Percentiles rank a stretch among this genome's conserved stretches.
These are phyloP conservation scores for Synergus gifuensis DNA, from an alignment of 2,888 invertebrate genomes.

Conservation along the genomic window DNA sequence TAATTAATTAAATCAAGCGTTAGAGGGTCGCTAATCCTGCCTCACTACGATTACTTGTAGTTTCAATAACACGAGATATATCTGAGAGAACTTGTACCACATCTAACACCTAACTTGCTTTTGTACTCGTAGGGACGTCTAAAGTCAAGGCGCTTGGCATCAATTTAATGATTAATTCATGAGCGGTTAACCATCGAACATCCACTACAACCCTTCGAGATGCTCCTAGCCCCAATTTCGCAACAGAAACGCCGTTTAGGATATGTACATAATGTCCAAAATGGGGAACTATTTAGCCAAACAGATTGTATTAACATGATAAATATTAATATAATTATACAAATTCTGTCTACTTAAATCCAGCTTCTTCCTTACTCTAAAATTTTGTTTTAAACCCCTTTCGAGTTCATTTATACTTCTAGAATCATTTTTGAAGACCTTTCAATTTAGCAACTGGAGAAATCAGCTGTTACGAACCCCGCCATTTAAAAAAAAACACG, in stretches of 20 bases:
- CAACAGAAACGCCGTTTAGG: not conserved
- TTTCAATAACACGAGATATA: slow-evolving; percentile 13
- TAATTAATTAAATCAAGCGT: slow-evolving; percentile 20
- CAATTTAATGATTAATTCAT: slow-evolving; percentile 38
- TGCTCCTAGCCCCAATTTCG: not conserved
- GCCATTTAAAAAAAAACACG: not conserved
- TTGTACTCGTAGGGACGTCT: not conserved
- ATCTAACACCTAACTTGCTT: not conserved
- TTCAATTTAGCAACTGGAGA: no score
- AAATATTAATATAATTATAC: not conserved
- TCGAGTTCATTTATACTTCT: not conserved
- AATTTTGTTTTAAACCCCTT: not conserved
- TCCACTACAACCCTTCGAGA: slow-evolving; percentile 11
- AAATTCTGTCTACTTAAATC: not conserved
- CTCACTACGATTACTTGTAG: slow-evolving; percentile 22
- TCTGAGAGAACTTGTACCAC: not conserved
- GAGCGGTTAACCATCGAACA: slow-evolving; percentile 6
- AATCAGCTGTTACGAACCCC: slow-evolving; percentile 21
- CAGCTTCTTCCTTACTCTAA: not conserved
- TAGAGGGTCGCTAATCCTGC: slow-evolving; percentile 1
- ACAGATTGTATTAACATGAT: not conserved
- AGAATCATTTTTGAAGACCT: not conserved
- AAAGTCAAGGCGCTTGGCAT: slow-evolving; percentile 27
- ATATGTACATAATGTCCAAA: not conserved
- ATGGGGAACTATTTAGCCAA: not conserved